These are phyloP conservation scores for Eupithecia pulchellata DNA, from an alignment of 2,888 invertebrate genomes.

Conservation along the genomic window DNA sequence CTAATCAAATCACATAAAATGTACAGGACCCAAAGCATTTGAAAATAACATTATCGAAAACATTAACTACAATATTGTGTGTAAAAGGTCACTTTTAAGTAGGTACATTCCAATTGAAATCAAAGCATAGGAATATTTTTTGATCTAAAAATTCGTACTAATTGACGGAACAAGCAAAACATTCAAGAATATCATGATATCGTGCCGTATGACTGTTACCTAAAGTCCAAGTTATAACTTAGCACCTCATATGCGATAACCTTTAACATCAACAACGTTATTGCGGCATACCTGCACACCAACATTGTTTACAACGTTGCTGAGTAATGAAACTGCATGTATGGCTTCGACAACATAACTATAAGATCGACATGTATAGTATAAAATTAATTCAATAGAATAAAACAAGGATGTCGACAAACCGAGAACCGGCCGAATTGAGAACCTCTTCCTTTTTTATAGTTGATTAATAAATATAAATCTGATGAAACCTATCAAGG, in stretches of 20 bases:
- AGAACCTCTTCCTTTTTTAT: no score
- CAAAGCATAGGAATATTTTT: not conserved
- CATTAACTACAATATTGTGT: not conserved
- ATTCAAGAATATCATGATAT: constrained; percentile 20
- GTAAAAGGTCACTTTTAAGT: no score
- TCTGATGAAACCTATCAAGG: no score
- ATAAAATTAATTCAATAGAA: no score
- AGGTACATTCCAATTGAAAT: not conserved
- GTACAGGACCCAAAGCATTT: not conserved
- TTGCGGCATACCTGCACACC: constrained; percentile 39
- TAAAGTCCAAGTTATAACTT: constrained; percentile 37
- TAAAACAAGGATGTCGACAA: no score
- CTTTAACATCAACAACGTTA: constrained; percentile 39
- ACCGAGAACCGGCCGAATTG: no score
- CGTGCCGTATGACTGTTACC: constrained; percentile 20
- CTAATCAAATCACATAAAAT: not conserved
- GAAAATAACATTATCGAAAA: not conserved
- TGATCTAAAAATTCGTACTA: not conserved
- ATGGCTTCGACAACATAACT: constrained; percentile 36
- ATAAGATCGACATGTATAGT: no score
- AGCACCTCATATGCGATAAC: constrained; percentile 41
- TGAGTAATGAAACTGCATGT: constrained; percentile 37
- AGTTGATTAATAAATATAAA: no score
- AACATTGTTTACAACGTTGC: constrained; percentile 40
- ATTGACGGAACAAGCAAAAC: not conserved